Evolutionary conservation across 2,113 vertebrate genomes (phyloP), one percentile per base, ranked within the genome.

Genomic region (Oryzias celebensis): DNA sequence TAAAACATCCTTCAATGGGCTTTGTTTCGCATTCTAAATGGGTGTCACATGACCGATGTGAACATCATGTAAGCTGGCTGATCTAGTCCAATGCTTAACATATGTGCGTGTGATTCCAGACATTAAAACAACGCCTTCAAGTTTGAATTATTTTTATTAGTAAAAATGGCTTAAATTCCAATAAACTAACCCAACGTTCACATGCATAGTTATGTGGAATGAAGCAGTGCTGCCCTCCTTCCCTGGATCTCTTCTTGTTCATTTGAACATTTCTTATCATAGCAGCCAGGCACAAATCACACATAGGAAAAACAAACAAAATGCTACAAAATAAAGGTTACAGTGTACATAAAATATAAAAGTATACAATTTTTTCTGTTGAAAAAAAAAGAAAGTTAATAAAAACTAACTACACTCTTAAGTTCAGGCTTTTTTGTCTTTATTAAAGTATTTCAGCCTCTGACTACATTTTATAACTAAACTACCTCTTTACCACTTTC

Each of bases 131-230:
- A 12, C 1, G 59, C 3, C 14, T 22, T 48, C 72, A 24, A 55
- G 71, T 63, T 73, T 55, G 74, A 23, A 24, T 78, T 83, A 47
- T 31, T 79, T 89, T 85, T 83, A 84, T 87, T 88, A 76, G 75
- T 87, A 85, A 76, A 87, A 73, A 88, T 85, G 85, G 85, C 87
- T 89, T 87, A 28, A 77, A 77, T 64, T 85, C 74, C 80, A 80
- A 71, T 62, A 50, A 76, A 73, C 77, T 79, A 70, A 73, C 69
- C 83, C 73, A 83, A 45, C 82, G 41, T 56, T 66, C 56, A 67
- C 68, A 63, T 85, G 78, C 58, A 82, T 79, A 78, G 45, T 72
- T 66, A 60, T 76, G 68, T 76, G 60, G 67, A 70, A 72, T 68
- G 26, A 65, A 77, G 86, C 70, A 69, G 67, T 60, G 54, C 54